Evolutionary conservation across 2,888 invertebrate species (phyloP).

Genomic region (Drosophila gaucha): DNA sequence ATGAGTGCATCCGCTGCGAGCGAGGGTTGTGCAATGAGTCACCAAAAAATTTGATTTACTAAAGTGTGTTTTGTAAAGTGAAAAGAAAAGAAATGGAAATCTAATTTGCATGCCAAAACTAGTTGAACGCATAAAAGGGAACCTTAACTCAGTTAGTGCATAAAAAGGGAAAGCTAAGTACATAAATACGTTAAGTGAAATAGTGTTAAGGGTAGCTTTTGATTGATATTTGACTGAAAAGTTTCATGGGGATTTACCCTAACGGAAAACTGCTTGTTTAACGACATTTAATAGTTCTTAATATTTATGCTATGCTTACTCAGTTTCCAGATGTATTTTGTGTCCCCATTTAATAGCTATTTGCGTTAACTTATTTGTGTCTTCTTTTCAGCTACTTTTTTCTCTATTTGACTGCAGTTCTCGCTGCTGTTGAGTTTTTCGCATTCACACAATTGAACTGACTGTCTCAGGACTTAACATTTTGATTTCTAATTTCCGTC

Average conservation of each 20-base stretch:
- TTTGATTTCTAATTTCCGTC: constrained; percentile 66
- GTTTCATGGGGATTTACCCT: no score
- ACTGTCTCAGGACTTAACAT: constrained; percentile 33
- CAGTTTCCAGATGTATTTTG: not conserved
- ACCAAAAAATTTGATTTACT: constrained; percentile 25
- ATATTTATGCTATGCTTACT: not conserved
- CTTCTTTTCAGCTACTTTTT: not conserved
- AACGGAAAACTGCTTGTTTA: no score
- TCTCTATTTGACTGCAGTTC: constrained; percentile 1
- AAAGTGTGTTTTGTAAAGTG: constrained; percentile 26
- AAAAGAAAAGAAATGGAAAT: constrained; percentile 8
- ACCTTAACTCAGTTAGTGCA: constrained; percentile 1
- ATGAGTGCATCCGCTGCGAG: constrained; percentile 15
- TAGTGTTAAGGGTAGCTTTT: not conserved
- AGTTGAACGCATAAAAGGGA: constrained; percentile 1
- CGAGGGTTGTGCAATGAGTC: constrained; percentile 39
- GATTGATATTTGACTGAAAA: not conserved
- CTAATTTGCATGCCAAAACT: constrained; percentile 35
- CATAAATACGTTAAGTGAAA: not conserved
- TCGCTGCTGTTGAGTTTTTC: constrained; percentile 1
- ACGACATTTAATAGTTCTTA: not conserved
- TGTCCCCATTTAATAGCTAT: not conserved
- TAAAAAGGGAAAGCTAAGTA: not conserved
- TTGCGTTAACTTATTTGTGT: not conserved
- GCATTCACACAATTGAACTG: constrained; percentile 25